Conservation (phyloP, 2,888 invertebrate species). For the Linnaemya tessellans region DNA sequence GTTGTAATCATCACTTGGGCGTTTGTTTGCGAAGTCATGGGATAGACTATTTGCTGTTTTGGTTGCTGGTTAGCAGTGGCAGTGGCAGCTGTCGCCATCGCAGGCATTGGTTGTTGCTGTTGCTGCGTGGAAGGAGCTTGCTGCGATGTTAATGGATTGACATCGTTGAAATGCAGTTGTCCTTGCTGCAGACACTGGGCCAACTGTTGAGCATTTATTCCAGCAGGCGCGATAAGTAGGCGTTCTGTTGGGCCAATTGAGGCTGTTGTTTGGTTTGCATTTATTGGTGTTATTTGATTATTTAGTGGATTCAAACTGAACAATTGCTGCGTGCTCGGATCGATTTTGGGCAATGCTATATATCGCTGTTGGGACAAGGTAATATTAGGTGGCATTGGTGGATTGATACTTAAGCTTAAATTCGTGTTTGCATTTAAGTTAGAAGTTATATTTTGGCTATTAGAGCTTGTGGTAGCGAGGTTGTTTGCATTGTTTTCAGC, state of each 20-base stretch:
- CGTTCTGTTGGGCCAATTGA: conserved; percentile 83
- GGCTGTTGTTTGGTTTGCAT: conserved; percentile 82
- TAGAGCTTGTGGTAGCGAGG: background rate
- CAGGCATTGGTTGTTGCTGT: conserved; percentile 30
- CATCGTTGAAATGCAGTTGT: conserved; percentile 83
- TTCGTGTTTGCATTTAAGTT: conserved; percentile 67
- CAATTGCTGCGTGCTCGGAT: conserved; percentile 82
- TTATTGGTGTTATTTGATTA: conserved; percentile 83
- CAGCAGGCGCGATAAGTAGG: conserved; percentile 82
- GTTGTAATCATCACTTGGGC: conserved; percentile 75
- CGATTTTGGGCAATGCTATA: conserved; percentile 82
- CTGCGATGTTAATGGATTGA: conserved; percentile 78
- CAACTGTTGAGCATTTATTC: conserved; percentile 83
- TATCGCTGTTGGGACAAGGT: conserved; percentile 77
- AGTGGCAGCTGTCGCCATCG: background rate
- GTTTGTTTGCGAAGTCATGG: conserved; percentile 75
- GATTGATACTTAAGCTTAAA: conserved; percentile 8
- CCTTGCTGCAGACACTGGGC: conserved; percentile 83
- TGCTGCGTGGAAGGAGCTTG: conserved; percentile 27
- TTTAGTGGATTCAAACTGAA: conserved; percentile 83
- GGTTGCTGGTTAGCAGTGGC: conserved; percentile 74
- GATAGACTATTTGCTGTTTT: conserved; percentile 82
- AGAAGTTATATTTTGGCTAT: conserved; percentile 15
- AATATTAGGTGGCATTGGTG: conserved; percentile 69
- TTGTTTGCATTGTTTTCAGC: background rate